phyloP scores from a whole-genome alignment of 1,140 invertebrate species.

The Papilio glaucus region DNA sequence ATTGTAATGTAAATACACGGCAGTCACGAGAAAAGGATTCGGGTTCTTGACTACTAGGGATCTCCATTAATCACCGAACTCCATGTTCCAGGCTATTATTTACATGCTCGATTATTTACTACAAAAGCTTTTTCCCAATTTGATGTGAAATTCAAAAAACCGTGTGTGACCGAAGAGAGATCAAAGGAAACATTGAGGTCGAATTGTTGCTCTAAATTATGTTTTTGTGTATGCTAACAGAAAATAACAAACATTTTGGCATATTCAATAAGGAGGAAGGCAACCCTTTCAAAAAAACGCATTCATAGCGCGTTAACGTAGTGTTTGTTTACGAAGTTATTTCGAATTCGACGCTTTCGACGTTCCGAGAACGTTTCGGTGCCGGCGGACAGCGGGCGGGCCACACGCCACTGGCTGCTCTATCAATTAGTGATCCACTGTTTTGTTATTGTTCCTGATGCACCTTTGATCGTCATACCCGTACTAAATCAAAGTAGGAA shows the following conservation, averaged over 20 bases:
- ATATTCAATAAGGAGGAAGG: background rate
- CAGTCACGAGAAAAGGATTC: too few species aligned
- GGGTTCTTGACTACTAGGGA: too few species aligned
- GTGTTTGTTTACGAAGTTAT: conserved; percentile 65
- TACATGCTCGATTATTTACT: too few species aligned
- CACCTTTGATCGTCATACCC: conserved; percentile 23
- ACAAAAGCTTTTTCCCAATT: too few species aligned
- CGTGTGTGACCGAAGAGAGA: too few species aligned
- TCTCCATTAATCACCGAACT: too few species aligned
- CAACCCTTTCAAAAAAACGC: conserved; percentile 48
- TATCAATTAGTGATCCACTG: conserved; percentile 40
- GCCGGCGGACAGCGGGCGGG: conserved; percentile 31
- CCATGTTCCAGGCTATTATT: too few species aligned
- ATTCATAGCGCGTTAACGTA: conserved; percentile 50
- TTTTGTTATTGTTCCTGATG: conserved; percentile 27
- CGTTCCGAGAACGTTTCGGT: conserved; percentile 48
- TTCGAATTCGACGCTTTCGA: conserved; percentile 55
- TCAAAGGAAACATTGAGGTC: too few species aligned
- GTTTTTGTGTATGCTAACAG: background rate
- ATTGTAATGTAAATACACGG: too few species aligned
- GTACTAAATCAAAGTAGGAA: background rate
- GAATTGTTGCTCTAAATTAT: background rate
- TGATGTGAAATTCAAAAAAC: too few species aligned
- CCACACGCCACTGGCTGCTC: conserved; percentile 39
- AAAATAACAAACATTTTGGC: background rate